Base-by-base conservation (phyloP, 2,888 invertebrate genomes). In the Meloe dianella region DNA sequence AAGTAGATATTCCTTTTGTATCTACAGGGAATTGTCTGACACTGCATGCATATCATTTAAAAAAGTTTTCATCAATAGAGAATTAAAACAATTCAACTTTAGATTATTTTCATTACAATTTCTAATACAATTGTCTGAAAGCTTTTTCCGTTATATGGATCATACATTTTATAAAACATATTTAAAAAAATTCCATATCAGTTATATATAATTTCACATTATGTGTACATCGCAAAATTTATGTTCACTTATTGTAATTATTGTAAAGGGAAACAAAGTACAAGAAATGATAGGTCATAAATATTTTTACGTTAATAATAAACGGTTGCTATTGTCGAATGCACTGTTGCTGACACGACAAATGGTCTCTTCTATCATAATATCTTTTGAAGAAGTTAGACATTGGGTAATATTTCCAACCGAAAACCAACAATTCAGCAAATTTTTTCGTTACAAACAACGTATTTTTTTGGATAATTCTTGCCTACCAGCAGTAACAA, bases 81-180 rank as follows among this genome's bases (percentile, higher is more conserved):
- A 51, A 22, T 51, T 20, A 51, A 51, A 22, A 22, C 51, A 51
- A 51, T 51, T 51, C 51, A 51, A 51, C 51, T 51, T 51, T 51
- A 51, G 51, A 51, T 51, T 22, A 51, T 51, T 51, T 20, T 51
- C 51, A 10, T 51, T 51, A 22, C 51, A 51, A 51, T 22, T 51
- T 6, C 22, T 1, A 2, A 51, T 22, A 51, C 22, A 20, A 51
- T 51, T 51, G 22, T 8, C 51, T 51, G 22, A 51, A 51, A 51
- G 51, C 51, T 51, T 51, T 24, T 51, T 51, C 51, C 51, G 12
- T 12, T 22, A 47, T 22, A 12, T 24, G 22, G 22, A 51, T 24
- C 51, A 14, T 24, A 51, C 22, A 22, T n/a, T 41, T 17, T n/a
- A 9, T 1, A 8, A 24, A 12, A 51, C 5, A 51, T 6, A 51